A percentile compares a stretch with the other conserved stretches of the same genome.
These are phyloP conservation scores for Sympetrum striolatum DNA, from an alignment of 2,888 invertebrate species.

Conservation along the genomic window DNA sequence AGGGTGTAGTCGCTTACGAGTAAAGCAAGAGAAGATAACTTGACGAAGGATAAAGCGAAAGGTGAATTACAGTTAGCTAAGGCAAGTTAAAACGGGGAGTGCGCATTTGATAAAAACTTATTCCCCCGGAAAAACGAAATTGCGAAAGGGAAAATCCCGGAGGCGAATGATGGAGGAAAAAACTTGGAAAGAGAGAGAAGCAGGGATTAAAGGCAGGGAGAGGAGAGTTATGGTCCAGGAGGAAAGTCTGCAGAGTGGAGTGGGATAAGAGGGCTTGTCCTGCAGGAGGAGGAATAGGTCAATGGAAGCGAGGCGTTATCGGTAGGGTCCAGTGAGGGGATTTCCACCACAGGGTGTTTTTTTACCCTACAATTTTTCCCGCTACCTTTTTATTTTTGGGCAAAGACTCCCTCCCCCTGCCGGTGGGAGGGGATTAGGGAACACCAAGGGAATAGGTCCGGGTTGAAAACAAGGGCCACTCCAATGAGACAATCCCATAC, in stretches of 20 bases:
- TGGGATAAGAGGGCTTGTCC: background rate
- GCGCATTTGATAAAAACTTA: too few relatives aligned
- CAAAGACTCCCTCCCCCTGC: background rate
- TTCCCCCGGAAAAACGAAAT: background rate
- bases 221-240: background rate
- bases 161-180: background rate
- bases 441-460: constrained; percentile 23
- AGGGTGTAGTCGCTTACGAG: too few relatives aligned
- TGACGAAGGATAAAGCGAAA: background rate
- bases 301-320: constrained; percentile 37
- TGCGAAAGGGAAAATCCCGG: background rate
- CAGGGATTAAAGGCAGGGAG: background rate
- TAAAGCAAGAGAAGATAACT: too few relatives aligned
- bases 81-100: too few relatives aligned
- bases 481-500: constrained; percentile 28
- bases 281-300: constrained; percentile 1
- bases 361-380: constrained; percentile 36
- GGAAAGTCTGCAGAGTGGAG: background rate
- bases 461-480: constrained; percentile 27
- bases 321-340: constrained; percentile 38
- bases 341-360: constrained; percentile 30
- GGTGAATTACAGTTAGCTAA: too few relatives aligned
- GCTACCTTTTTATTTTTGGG: background rate
- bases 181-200: background rate
- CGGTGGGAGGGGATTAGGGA: constrained; percentile 8